Evolutionary conservation across 2,888 invertebrate species (phyloP).

Genomic region (Eustalomyia histrio): DNA sequence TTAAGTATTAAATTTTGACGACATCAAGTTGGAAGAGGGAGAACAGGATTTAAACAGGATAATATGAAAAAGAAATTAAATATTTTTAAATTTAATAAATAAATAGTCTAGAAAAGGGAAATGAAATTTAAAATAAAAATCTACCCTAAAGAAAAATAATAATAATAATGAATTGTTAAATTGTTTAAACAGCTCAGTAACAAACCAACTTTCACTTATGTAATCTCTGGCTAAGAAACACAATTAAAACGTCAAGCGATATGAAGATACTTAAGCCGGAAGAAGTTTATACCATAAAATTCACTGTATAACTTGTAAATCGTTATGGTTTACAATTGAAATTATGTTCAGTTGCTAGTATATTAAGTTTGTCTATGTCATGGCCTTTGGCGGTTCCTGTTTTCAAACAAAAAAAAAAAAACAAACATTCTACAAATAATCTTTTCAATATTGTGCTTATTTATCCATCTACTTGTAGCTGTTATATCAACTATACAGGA

Average conservation of each 20-base stretch:
- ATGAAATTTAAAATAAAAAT: neutral
- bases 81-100: neutral
- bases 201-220: neutral
- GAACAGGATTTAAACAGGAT: conserved; percentile 28
- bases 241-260: neutral
- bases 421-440: neutral
- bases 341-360: neutral
- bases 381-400: neutral
- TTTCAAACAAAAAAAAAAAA: neutral
- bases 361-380: neutral
- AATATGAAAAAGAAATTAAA: conserved; percentile 24
- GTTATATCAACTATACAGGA: conserved; percentile 49
- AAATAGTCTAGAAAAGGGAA: neutral
- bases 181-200: neutral
- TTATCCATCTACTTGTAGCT: neutral
- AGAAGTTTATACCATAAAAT: too few species aligned
- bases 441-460: conserved; percentile 10
- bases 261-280: neutral
- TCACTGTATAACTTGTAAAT: too few species aligned
- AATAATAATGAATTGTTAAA: neutral
- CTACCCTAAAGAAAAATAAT: neutral
- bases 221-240: neutral
- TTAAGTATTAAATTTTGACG: conserved; percentile 24
- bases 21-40: conserved; percentile 48
- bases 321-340: neutral